These are phyloP conservation scores for Andrena trimmerana DNA, from an alignment of 2,888 invertebrate genomes.

Conservation along the genomic window DNA sequence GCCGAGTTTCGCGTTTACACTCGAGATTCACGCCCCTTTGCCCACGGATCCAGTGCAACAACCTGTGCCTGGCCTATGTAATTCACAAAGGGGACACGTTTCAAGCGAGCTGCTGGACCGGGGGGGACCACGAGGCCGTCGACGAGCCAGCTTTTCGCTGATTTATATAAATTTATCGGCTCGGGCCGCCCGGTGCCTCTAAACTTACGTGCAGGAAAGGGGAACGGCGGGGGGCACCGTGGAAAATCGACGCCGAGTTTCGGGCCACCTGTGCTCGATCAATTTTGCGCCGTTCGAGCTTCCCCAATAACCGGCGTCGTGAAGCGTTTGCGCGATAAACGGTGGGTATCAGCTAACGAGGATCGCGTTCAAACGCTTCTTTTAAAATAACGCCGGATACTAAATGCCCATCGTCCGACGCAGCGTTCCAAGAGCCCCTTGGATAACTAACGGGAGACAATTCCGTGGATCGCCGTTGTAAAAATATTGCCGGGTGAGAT, in stretches of 20 bases:
- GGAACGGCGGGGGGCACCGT: constrained; percentile 16
- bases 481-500: no score
- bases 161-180: constrained; percentile 58
- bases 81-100: constrained; percentile 58
- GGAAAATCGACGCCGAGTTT: constrained; percentile 9
- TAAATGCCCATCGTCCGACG: neutral
- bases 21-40: constrained; percentile 66
- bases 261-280: neutral
- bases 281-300: neutral
- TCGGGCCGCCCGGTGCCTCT: constrained; percentile 8
- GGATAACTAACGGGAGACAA: no score
- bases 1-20: constrained; percentile 75
- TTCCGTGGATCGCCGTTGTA: no score
- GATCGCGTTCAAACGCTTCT: no score
- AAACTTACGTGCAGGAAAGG: neutral
- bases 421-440: neutral
- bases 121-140: constrained; percentile 6
- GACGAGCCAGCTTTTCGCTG: constrained; percentile 36
- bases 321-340: neutral
- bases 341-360: neutral
- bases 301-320: neutral
- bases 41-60: constrained; percentile 55
- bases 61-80: constrained; percentile 49
- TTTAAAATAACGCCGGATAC: no score
- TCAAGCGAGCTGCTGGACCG: constrained; percentile 42